These are phyloP conservation scores for Sebastes melanostomus DNA, from an alignment of 2,797 vertebrate genomes.

Conservation along the genomic window DNA sequence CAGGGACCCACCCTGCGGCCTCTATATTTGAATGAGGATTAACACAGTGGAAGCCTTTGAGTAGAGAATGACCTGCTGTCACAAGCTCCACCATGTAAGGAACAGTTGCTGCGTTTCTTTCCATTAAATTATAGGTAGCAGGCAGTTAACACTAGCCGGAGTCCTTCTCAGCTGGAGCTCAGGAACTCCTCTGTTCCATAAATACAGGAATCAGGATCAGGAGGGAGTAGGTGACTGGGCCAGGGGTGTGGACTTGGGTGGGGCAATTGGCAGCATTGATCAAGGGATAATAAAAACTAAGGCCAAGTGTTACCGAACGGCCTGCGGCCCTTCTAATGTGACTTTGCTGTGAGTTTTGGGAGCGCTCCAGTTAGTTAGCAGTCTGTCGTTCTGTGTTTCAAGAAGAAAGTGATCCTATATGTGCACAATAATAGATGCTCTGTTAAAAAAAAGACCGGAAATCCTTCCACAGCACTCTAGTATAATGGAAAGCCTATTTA, in stretches of 20 bases:
- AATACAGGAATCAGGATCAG: conserved; percentile 66
- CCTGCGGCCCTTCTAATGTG: conserved; percentile 40
- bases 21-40: conserved; percentile 36
- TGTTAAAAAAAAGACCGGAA: conserved; percentile 44
- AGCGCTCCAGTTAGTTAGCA: conserved; percentile 31
- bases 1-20: conserved; percentile 13
- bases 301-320: conserved; percentile 52
- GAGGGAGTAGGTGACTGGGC: conserved; percentile 47
- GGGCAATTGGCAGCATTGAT: conserved; percentile 61
- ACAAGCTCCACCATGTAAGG: conserved; percentile 43
- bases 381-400: conserved; percentile 17
- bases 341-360: conserved; percentile 38
- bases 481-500: conserved; percentile 32
- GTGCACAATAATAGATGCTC: conserved; percentile 41
- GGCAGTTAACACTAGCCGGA: conserved; percentile 59
- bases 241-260: conserved; percentile 32
- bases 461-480: not conserved
- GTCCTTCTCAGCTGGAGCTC: conserved; percentile 60
- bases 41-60: conserved; percentile 61
- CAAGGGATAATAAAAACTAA: conserved; percentile 62
- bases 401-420: conserved; percentile 36
- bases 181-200: conserved; percentile 72
- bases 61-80: conserved; percentile 37
- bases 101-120: conserved; percentile 70
- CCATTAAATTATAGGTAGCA: conserved; percentile 55